Evolutionary conservation across 2,113 vertebrate species (phyloP), one percentile per base, ranked within the genome.

Genomic region (Rana temporaria): DNA sequence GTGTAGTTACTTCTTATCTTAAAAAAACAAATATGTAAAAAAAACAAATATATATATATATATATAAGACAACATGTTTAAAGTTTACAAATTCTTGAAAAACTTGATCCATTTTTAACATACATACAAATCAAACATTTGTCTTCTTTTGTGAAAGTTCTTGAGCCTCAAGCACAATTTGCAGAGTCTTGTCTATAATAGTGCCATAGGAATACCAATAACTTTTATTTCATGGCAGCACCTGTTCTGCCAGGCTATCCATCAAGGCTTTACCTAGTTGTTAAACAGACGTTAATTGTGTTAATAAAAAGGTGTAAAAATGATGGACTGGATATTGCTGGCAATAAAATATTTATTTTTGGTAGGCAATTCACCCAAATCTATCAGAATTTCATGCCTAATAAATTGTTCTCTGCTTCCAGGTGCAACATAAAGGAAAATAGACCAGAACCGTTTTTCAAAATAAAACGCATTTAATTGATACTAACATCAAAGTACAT

Each of bases 281-380:
- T 26, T 65, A 65, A 22, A 15, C 63, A 65, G 63, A 24, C n/a
- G 20, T 65, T 65, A 65, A 65, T 65, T 65, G 63, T 65, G 22
- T 65, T 65, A 65, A 26, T 24, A 16, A 26, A 65, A 65, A 24
- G 24, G 24, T 48, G 42, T 48, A 48, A 48, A 48, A 48, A 48
- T 48, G 42, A 48, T 48, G 12, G 9, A n/a, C 57, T 60, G 20
- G 20, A 60, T n/a, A 60, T 60, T 60, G 57, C 57, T 60, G 57
- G 20, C 57, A n/a, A 17, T 60, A 18, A 60, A 60, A 60, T 60
- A 60, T 60, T 60, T 60, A 60, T 60, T 60, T 60, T 60, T 60
- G 57, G 57, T 60, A 20, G 20, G 57, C 19, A 60, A 60, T 60
- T 60, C 57, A 60, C 57, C 57, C 57, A 60, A 60, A 60, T 60